Base-by-base conservation (phyloP, 2,888 invertebrate species). In the Myopa tessellatipennis region DNA sequence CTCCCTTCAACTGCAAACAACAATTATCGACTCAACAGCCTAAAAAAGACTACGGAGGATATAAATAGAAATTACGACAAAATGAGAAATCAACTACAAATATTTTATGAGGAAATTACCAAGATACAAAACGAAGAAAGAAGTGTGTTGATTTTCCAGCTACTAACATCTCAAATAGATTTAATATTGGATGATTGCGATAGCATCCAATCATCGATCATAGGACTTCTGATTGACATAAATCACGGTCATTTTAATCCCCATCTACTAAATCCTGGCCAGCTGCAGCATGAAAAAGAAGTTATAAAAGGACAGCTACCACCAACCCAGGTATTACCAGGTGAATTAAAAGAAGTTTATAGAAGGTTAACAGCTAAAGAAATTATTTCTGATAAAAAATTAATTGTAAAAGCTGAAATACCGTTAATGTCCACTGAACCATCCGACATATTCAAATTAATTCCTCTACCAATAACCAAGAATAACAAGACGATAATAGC, bases 161-260 rank as follows among this genome's bases (percentile, higher is more conserved):
- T 63, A 26, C 26, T 63, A 63, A 34, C 34, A 34, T 63, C 34
- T 18, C 63, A 63, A 34, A 18, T 26, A 26, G 6, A 63, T 34
- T 26, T 63, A 63, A 63, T 63, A 34, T 26, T 63, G 34, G 63
- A 63, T 63, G 18, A 63, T 34, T 63, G 63, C 14, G 63, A 63
- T 12, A 63, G 34, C 36, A 63, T 34, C 34, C 34, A 63, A 63
- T 26, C 34, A 34, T 26, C 63, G 6, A 63, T 63, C 6, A 63
- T 63, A 26, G 12, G 34, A 7, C 63, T 63, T 34, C 63, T 63
- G 10, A 63, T 63, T 14, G 63, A 63, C 63, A 36, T 63, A 18
- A 63, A 63, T 63, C 63, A 26, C 14, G 63, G 63, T 14, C 18
- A 36, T 36, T 5, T 63, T 63, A 63, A 60, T 60, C 60, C 60